Base-by-base conservation (phyloP, 2,113 vertebrate genomes). In the Pongo abelii region DNA sequence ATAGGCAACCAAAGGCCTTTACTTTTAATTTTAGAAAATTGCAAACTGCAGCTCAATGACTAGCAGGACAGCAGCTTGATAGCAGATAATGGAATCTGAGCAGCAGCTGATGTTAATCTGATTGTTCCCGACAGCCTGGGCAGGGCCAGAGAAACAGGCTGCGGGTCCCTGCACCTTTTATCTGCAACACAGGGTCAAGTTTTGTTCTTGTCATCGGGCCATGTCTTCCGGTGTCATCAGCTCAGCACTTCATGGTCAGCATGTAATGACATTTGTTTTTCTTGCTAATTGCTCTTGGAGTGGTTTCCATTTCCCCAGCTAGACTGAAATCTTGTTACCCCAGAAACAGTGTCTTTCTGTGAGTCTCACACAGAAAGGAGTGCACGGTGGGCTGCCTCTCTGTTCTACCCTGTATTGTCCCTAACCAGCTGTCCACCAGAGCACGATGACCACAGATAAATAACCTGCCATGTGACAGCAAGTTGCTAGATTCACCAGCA, bases 21-120 rank as follows among this genome's bases (percentile, higher is more conserved):
- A 46, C 52, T 55, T 69, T 64, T 72, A 64, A 78, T 55, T 69
- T 64, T 84, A 84, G 83, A 40, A 77, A 79, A 83, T 55, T 3
- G 1, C 43, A 18, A 50, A 59, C 40, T 4, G 30, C 25, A 57
- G 30, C 78, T 18, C n/a, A 30, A 22, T 32, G 40, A 32, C 48
- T 14, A 35, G 40, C 43, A 5, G 81, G 38, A 67, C 12, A 32
- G n/a, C 0, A 0, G 23, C 2, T 55, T 17, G 1, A 0, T 61
- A 12, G 83, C 91, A 88, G 91, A 35, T 61, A 48, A 55, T 55
- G 40, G 78, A 48, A 46, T 46, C 83, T 83, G 48, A 52, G 77
- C 48, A 50, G 7, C 55, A 8, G 72, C 77, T 32, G 7, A 14
- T 5, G 46, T 40, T 69, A 12, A 55, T 43, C 46, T 32, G 43